Evolutionary conservation across 2,888 invertebrate species (phyloP), one percentile per base, ranked within the genome.

Genomic region (Campoplex nolae): DNA sequence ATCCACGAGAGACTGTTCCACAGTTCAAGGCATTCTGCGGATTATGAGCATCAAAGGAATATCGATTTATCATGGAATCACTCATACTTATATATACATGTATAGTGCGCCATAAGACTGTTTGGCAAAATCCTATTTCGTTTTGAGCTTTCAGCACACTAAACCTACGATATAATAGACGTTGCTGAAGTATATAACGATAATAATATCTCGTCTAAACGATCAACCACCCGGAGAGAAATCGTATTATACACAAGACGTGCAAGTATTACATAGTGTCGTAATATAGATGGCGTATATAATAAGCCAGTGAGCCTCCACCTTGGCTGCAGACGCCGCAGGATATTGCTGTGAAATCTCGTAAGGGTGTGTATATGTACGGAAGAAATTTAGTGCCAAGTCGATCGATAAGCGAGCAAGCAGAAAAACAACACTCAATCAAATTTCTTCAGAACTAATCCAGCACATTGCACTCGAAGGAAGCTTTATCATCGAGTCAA

Each of bases 211-310:
- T 62, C 51, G 75, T 65, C 67, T 78, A 42, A 65, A 67, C 78
- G 83, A 78, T 83, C 71, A 73, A 83, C 54, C 65, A 65, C 68
- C 82, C 51, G 68, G 28, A 68, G 68, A 54, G 18, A 68, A 48
- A 70, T 78, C 42, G 68, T 67, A 54, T 73, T 48, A 73, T 54
- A 35, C 73, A n/a, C 74, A 56, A 75, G 68, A 75, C 56, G 75
- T 75, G 56, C 75, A 42, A 28, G 68, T 45, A 48, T 18, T 18
- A 56, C 48, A 42, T 13, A 32, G 45, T 70, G n/a, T 56, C 11
- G 18, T 56, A 38, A 42, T 42, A 38, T 56, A 75, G 58, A 75
- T 58, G 23, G 80, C 38, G 80, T 65, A 65, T 56, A 56, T 65
- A 67, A 83, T 78, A 42, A 71, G 58, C 77, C 48, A 65, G 54